Conservation (phyloP, 2,797 vertebrate species). For the Salarias fasciatus region DNA sequence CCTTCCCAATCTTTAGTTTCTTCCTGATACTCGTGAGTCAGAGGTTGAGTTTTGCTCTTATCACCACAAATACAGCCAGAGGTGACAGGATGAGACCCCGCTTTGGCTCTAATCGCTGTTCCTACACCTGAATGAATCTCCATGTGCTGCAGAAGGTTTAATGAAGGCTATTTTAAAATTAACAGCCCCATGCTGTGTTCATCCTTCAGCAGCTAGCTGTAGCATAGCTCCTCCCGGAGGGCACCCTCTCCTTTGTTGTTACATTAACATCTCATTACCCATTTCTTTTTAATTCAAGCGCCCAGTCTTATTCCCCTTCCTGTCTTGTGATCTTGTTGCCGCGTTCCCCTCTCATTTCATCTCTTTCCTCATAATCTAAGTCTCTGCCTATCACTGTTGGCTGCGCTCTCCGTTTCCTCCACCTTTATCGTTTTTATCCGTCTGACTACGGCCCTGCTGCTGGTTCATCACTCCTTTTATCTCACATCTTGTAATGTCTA, state of each 20-base stretch:
- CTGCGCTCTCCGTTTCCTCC: slow-evolving; percentile 19
- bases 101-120: slow-evolving; percentile 38
- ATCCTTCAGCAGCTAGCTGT: slow-evolving; percentile 44
- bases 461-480: slow-evolving; percentile 21
- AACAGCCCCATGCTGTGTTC: slow-evolving; percentile 40
- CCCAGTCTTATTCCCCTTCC: slow-evolving; percentile 40
- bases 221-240: slow-evolving; percentile 67
- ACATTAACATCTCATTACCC: slow-evolving; percentile 78
- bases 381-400: slow-evolving; percentile 13
- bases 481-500: slow-evolving; percentile 16
- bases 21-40: slow-evolving; percentile 8
- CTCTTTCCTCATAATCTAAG: slow-evolving; percentile 10
- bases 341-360: slow-evolving; percentile 18
- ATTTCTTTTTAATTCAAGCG: slow-evolving; percentile 59
- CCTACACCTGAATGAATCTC: slow-evolving; percentile 48
- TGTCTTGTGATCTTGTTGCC: slow-evolving; percentile 45
- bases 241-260: slow-evolving; percentile 70
- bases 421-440: slow-evolving; percentile 23
- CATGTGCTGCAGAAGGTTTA: slow-evolving; percentile 47
- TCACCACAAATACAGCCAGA: slow-evolving; percentile 25
- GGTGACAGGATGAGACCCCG: slow-evolving; percentile 26
- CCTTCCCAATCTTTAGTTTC: slow-evolving; percentile 24
- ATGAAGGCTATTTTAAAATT: slow-evolving; percentile 56
- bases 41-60: slow-evolving; percentile 8
- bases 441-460: slow-evolving; percentile 18